Base-by-base conservation (phyloP, 1,140 invertebrate genomes). In the Agrypnia vestita region DNA sequence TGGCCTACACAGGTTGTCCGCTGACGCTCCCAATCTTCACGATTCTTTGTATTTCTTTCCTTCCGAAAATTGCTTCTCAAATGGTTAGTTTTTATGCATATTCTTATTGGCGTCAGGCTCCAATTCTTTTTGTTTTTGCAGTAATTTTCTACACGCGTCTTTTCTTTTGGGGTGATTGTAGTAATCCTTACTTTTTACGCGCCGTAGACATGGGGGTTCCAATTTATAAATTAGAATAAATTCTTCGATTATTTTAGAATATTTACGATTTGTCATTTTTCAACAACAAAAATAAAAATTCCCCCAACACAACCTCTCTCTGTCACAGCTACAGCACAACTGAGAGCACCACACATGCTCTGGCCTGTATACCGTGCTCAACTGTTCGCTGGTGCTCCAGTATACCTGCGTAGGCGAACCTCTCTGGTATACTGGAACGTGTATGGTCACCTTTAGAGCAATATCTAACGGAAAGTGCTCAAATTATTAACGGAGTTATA, bases 41-140 rank as follows among this genome's bases (percentile, higher is more conserved):
- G 81, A 84, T 0, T 84, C 71, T 46, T 78, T 61, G 11, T 86
- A 80, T 82, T 86, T 86, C 67, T 83, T 84, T 85, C 84, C 64
- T 82, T 84, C 17, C 84, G 64, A 62, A 80, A 82, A 25, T 53
- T 76, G 3, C 55, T 78, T 47, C 84, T 75, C 62, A 85, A 64
- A 67, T 49, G 82, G 74, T 83, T 73, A 6, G 84, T 71, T 78
- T 84, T 84, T 72, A 80, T 82, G 44, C 43, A 49, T 67, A 4
- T 64, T 47, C 19, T 44, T 67, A 44, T 47, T 53, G 12, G 76
- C 76, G 19, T 67, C 59, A 3, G 76, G 76, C 13, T 74, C 72
- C 21, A 72, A 35, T 51, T 74, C 15, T 49, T 35, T n/a, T n/a
- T n/a, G n/a, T n/a, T n/a, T n/a, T n/a, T n/a, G n/a, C n/a, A n/a